Percentiles rank a stretch among this genome's conserved stretches.
These are phyloP conservation scores for Macaria notata DNA, from an alignment of 2,888 invertebrate species.

Conservation along the genomic window DNA sequence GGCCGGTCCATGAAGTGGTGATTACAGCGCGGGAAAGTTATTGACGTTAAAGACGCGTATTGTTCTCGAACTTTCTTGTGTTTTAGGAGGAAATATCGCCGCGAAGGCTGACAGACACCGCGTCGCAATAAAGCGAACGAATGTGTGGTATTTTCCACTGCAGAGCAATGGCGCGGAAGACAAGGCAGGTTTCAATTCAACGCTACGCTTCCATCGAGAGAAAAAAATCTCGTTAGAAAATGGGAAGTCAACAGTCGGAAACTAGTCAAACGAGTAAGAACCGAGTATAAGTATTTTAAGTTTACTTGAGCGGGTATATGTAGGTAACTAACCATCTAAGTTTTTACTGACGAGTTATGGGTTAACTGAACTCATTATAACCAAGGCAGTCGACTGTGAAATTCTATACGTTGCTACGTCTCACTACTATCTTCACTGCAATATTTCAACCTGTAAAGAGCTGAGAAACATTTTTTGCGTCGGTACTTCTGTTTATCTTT, in stretches of 20 bases:
- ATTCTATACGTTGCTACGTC: constrained; percentile 4
- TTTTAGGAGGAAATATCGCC: constrained; percentile 26
- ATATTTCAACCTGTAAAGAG: constrained; percentile 11
- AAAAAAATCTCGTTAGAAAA: constrained; percentile 79
- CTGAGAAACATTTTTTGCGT: constrained; percentile 18
- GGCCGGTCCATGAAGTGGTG: constrained; percentile 30
- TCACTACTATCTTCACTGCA: constrained; percentile 9
- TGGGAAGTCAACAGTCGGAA: constrained; percentile 69
- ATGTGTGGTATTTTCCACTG: constrained; percentile 55
- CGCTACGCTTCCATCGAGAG: constrained; percentile 49
- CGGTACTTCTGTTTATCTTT: constrained; percentile 37
- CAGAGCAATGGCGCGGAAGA: constrained; percentile 47
- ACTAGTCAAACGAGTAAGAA: constrained; percentile 58
- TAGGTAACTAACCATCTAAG: constrained; percentile 11
- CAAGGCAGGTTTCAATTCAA: constrained; percentile 37
- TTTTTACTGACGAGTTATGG: constrained; percentile 11
- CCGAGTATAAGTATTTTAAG: constrained; percentile 57
- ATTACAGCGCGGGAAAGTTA: constrained; percentile 58
- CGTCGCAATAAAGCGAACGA: constrained; percentile 14
- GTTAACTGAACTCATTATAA: constrained; percentile 23
- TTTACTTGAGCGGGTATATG: constrained; percentile 34
- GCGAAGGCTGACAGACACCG: constrained; percentile 2
- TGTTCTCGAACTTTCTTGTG: constrained; percentile 41
- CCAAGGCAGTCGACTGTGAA: constrained; percentile 20
- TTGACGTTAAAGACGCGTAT: constrained; percentile 43